Evolutionary conservation across 2,113 vertebrate species (phyloP), one percentile per base, ranked within the genome.

Genomic region (Embiotoca jacksoni): DNA sequence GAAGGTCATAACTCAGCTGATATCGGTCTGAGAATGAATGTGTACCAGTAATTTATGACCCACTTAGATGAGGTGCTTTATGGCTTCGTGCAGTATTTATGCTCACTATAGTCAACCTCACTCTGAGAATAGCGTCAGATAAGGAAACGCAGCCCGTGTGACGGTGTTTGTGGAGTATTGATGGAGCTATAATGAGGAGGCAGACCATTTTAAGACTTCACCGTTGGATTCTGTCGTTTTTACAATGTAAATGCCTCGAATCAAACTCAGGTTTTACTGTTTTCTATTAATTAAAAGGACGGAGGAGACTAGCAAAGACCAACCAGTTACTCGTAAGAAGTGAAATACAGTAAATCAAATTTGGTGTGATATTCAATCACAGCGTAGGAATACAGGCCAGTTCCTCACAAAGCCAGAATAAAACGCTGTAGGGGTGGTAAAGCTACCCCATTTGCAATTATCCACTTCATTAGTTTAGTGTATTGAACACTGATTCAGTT

Each of bases 11-110:
- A 82, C 60, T 87, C 72, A 67, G 64, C 65, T 49, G 49, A 52
- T 72, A 31, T n/a, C 30, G 23, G 67, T 66, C 37, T 47, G 55
- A 69, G 50, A 74, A 79, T 79, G 49, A 72, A 83, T 70, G 80
- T 61, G 37, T 37, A 58, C 63, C 59, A 44, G 65, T 85, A 78
- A 90, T 90, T 86, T 81, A 90, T 88, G 83, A 58, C 57, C 72
- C 68, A 78, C 67, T 86, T 59, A 81, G 82, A 80, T 54, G 6
- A 58, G 79, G 68, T 78, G 71, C 78, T 90, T 87, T 87, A 87
- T 57, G 30, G 75, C 67, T 79, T 90, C 85, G 81, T 89, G 6
- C 85, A 88, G 59, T 89, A 88, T 92, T 92, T 75, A 92, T 78
- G n/a, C 6, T 44, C 54, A 50, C 44, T 80, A 47, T 72, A 58